These are phyloP conservation scores for Phymastichus coffea DNA, from an alignment of 1,140 invertebrate species.

Conservation along the genomic window DNA sequence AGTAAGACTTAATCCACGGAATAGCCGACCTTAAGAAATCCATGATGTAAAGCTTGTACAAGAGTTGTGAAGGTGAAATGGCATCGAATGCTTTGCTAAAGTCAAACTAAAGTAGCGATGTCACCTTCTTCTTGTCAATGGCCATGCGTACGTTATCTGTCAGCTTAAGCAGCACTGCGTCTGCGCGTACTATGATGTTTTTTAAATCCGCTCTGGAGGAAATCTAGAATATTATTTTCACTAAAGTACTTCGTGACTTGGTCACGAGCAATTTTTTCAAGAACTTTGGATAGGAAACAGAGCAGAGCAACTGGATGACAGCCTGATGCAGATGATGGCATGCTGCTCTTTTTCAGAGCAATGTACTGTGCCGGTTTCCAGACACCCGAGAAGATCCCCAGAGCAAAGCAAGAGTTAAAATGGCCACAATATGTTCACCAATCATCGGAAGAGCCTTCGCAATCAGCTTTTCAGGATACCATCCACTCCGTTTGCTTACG, in stretches of 20 bases:
- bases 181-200: conserved; percentile 33
- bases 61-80: conserved; percentile 24
- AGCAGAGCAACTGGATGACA: conserved; percentile 13
- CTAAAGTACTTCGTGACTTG: not conserved
- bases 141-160: conserved; percentile 37
- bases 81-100: conserved; percentile 40
- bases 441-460: no score
- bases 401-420: no score
- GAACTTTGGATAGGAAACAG: not conserved
- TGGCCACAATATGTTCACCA: no score
- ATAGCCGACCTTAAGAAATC: not conserved
- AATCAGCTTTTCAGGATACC: no score
- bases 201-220: conserved; percentile 38
- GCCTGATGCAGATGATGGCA: no score
- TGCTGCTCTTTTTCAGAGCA: no score
- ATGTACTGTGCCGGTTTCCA: no score
- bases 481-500: no score
- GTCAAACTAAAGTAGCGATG: conserved; percentile 39
- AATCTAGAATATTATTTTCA: not conserved
- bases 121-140: conserved; percentile 32
- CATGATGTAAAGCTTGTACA: not conserved
- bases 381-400: no score
- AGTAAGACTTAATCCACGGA: conserved; percentile 19
- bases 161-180: conserved; percentile 35
- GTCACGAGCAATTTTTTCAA: conserved; percentile 5